Percentiles rank a stretch among this genome's conserved stretches.
phyloP scores from a whole-genome alignment of 1,140 invertebrate species.

The Eciton burchellii region DNA sequence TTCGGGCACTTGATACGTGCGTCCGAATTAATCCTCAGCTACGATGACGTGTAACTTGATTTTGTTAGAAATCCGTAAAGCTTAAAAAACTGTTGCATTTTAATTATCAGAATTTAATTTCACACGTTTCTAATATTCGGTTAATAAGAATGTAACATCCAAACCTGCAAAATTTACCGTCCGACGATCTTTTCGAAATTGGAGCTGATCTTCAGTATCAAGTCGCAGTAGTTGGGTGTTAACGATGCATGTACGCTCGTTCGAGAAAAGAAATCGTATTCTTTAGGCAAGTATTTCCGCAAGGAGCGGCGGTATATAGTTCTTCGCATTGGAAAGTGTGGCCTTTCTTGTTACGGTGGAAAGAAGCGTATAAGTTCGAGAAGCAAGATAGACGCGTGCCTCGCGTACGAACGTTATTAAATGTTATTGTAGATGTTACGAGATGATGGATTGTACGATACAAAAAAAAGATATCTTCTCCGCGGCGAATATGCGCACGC shows the following conservation, averaged over 20 bases:
- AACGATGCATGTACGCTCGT: conserved; percentile 57
- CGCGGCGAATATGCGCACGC: background rate
- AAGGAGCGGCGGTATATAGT: conserved; percentile 55
- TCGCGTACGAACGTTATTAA: conserved; percentile 68
- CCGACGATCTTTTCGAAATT: conserved; percentile 7
- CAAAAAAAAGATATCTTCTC: conserved; percentile 71
- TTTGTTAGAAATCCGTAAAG: background rate
- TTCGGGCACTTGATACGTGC: conserved; percentile 30
- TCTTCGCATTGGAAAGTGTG: conserved; percentile 66
- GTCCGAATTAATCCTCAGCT: conserved; percentile 42
- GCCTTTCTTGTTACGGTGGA: conserved; percentile 73
- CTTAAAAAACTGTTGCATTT: background rate
- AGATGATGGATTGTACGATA: conserved; percentile 70
- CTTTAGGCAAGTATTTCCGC: conserved; percentile 64
- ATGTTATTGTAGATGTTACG: conserved; percentile 73
- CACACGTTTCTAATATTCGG: background rate
- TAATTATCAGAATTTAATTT: background rate
- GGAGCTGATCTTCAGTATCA: conserved; percentile 7
- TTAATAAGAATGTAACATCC: background rate
- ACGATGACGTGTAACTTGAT: conserved; percentile 6
- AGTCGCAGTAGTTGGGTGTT: conserved; percentile 29
- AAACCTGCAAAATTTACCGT: background rate
- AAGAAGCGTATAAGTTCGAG: conserved; percentile 66
- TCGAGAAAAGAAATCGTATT: conserved; percentile 56
- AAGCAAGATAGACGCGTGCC: conserved; percentile 34